A percentile compares a stretch with the other conserved stretches of the same genome.
Conservation (phyloP, 2,888 invertebrate species). For the Apeira syringaria region DNA sequence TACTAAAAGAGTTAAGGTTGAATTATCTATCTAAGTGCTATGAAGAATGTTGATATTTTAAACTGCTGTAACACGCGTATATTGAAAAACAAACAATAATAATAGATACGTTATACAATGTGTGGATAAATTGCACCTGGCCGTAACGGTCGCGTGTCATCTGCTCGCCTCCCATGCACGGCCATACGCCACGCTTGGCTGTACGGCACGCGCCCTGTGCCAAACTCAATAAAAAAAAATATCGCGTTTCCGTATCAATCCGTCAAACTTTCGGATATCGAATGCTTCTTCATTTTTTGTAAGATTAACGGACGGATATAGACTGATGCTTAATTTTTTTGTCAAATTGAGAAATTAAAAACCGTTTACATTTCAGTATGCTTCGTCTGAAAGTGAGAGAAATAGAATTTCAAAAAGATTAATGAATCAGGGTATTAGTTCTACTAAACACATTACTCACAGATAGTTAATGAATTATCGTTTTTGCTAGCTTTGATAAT, state of each 20-base stretch:
- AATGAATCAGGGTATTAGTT: too few relatives aligned
- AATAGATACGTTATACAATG: not conserved
- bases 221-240: conserved; percentile 36
- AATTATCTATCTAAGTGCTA: too few relatives aligned
- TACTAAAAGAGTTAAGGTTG: too few relatives aligned
- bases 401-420: too few relatives aligned
- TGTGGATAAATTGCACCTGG: conserved; percentile 65
- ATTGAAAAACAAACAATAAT: conserved; percentile 9
- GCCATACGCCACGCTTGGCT: conserved; percentile 76
- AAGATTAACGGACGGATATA: conserved; percentile 35
- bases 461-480: too few relatives aligned
- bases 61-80: too few relatives aligned
- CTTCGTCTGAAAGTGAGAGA: too few relatives aligned
- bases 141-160: conserved; percentile 81
- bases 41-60: too few relatives aligned
- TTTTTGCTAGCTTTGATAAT: too few relatives aligned
- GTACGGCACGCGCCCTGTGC: conserved; percentile 67
- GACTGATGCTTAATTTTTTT: conserved; percentile 30
- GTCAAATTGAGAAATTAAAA: conserved; percentile 5
- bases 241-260: conserved; percentile 11
- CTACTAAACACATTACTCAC: too few relatives aligned
- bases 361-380: too few relatives aligned
- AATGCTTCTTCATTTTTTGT: conserved; percentile 34
- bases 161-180: conserved; percentile 54
- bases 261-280: conserved; percentile 38